Evolutionary conservation across 92 coral and sea anemone genomes (phyloP).

Genomic region (Epizoanthus rinbou): DNA sequence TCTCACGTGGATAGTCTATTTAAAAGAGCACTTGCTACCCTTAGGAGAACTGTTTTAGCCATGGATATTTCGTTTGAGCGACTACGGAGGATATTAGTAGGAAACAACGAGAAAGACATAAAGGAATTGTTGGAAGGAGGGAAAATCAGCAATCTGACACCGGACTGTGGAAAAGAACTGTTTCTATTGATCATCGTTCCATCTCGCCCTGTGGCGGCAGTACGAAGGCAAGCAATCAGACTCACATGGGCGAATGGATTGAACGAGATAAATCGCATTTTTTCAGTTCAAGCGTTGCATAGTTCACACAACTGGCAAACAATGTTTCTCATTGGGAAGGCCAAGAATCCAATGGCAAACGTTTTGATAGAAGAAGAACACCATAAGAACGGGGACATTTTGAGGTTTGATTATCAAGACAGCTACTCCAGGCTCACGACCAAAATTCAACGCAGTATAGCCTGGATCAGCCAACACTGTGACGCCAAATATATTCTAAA

Average conservation of each 20-base stretch:
- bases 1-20: too few species aligned
- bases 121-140: too few species aligned
- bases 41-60: too few species aligned
- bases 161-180: conserved; percentile 5
- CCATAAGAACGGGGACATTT: conserved; percentile 27
- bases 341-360: background rate
- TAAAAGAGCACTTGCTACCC: too few species aligned
- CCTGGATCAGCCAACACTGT: too few species aligned
- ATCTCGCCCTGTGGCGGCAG: conserved; percentile 1
- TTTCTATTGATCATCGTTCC: conserved; percentile 37
- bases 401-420: background rate
- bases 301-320: background rate
- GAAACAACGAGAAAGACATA: too few species aligned
- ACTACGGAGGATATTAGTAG: too few species aligned
- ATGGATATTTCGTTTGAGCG: too few species aligned
- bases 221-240: conserved; percentile 29
- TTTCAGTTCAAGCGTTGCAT: background rate
- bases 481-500: too few species aligned
- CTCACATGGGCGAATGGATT: conserved; percentile 27
- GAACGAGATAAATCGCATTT: background rate
- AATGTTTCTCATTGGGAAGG: conserved; percentile 21
- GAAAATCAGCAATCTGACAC: background rate
- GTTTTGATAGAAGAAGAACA: conserved; percentile 24
- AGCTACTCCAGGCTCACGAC: background rate
- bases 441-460: too few species aligned